Evolutionary conservation across 2,888 invertebrate genomes (phyloP), one percentile per base, ranked within the genome.

Genomic region (Spodoptera exigua): DNA sequence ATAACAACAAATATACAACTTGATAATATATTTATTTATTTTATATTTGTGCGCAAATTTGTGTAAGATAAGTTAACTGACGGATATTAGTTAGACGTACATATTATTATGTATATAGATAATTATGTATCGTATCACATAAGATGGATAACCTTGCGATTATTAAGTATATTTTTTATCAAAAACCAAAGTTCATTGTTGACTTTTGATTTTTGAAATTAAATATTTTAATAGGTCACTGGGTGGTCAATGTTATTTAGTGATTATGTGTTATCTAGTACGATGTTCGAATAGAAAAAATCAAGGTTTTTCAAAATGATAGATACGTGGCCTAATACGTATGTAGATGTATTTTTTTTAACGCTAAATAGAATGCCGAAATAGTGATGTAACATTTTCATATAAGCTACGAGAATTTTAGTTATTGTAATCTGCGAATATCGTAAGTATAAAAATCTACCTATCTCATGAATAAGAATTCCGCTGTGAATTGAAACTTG

Each of bases 11-110:
- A n/a, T n/a, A n/a, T n/a, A n/a, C n/a, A n/a, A n/a, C n/a, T n/a
- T n/a, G n/a, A 18, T 18, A 3, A 18, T 18, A 3, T 18, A 27
- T 27, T 27, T 27, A 9, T 27, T 9, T 4, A 3, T 3, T 18
- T 2, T 18, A 18, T 3, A 41, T 34, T 47, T 32, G 51, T 70
- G 65, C 63, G 64, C 70, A 70, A 62, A 48, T 18, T 37, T 2
- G 36, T 3, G 11, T 2, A 1, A 0, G 9, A 59, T 18, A 18
- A 18, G 41, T 43, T 67, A 59, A 58, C 16, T 0, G 13, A 3
- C 0, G 0, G 3, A 5, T 5, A 11, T 3, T 27, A 32, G 18
- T 9, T 37, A 27, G 27, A 27, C 13, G 16, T 17, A 17, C 16
- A 37, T 43, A 46, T 13, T 41, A 32, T 0, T 12, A 36, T 9